These are phyloP conservation scores for Melipona quadrifasciata DNA, from an alignment of 1,140 invertebrate species.

Conservation along the genomic window DNA sequence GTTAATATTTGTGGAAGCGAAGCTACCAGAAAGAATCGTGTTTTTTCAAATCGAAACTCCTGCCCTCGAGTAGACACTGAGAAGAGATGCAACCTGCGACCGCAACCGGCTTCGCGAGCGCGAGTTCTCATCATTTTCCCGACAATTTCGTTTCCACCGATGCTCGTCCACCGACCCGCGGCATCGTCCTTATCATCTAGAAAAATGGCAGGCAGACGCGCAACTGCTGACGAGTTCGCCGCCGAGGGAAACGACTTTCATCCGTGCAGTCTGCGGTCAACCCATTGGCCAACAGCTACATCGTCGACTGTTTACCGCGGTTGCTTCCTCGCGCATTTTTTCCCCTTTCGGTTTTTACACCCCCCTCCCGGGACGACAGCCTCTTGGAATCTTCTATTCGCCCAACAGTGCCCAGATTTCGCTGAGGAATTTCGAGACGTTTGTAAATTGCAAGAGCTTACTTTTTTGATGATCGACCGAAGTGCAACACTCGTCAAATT, in stretches of 20 bases:
- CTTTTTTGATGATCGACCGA: too few species aligned
- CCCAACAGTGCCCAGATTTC: slow-evolving; percentile 11
- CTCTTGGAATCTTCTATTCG: slow-evolving; percentile 44
- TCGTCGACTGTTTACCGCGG: slow-evolving; percentile 48
- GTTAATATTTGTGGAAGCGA: background rate
- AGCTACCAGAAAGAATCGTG: background rate
- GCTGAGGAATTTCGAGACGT: background rate
- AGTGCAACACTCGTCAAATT: too few species aligned
- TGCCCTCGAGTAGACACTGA: background rate
- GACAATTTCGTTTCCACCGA: slow-evolving; percentile 14
- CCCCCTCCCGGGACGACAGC: background rate
- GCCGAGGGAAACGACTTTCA: slow-evolving; percentile 19
- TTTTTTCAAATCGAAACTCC: background rate
- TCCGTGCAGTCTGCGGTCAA: slow-evolving; percentile 38
- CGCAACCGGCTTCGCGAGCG: background rate
- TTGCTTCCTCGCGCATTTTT: slow-evolving; percentile 41
- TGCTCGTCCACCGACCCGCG: background rate
- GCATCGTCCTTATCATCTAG: background rate
- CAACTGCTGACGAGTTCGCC: background rate
- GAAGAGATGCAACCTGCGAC: background rate
- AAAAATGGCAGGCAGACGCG: background rate
- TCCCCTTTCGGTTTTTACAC: slow-evolving; percentile 15
- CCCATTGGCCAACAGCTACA: slow-evolving; percentile 36
- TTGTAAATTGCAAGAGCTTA: background rate
- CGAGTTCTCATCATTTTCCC: background rate